Conservation (phyloP, 2,113 vertebrate species). For the Alaudala cheleensis region DNA sequence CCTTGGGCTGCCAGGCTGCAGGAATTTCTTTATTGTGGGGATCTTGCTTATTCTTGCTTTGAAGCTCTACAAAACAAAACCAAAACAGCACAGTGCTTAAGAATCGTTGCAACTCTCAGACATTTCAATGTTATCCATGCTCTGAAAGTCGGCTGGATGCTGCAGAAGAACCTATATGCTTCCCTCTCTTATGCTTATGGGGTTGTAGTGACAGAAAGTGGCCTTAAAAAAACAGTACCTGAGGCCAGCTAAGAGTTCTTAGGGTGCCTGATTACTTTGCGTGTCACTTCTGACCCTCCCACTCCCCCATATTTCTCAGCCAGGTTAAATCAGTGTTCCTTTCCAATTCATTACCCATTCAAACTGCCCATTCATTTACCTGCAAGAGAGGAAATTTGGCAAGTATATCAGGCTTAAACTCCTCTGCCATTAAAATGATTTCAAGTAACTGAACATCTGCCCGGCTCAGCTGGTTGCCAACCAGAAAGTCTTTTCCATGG, state of each 20-base stretch:
- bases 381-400: slow-evolving; percentile 75
- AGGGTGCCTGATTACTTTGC: no score
- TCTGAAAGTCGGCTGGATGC: no score
- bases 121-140: neutral
- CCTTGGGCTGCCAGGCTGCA: slow-evolving; percentile 84
- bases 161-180: no score
- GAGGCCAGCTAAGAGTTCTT: no score
- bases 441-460: slow-evolving; percentile 84
- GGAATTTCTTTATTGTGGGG: slow-evolving; percentile 78
- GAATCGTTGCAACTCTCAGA: neutral
- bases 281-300: no score
- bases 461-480: slow-evolving; percentile 77
- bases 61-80: slow-evolving; percentile 74
- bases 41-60: slow-evolving; percentile 76
- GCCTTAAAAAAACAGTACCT: no score
- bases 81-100: neutral
- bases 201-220: no score
- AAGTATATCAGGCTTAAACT: slow-evolving; percentile 73
- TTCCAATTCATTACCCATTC: neutral
- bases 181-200: no score
- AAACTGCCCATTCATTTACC: slow-evolving; percentile 57
- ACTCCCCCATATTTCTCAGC: no score
- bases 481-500: slow-evolving; percentile 71
- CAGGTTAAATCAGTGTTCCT: no score
- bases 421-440: slow-evolving; percentile 80